phyloP scores from a whole-genome alignment of 1,140 invertebrate species.

The Pissodes strobi region DNA sequence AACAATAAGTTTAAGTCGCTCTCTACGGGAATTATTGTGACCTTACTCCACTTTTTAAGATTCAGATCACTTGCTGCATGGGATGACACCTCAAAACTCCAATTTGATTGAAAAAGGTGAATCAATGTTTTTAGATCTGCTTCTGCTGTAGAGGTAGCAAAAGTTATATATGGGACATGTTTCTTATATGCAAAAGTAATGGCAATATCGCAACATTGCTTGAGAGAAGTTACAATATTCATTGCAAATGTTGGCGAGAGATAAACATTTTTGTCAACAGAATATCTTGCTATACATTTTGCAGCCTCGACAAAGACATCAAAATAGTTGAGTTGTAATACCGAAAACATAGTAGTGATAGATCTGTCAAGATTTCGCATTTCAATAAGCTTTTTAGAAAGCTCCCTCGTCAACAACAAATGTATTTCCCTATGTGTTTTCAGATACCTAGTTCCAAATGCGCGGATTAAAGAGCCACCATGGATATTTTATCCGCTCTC shows the following conservation, averaged over 20 bases:
- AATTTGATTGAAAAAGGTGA: constrained; percentile 45
- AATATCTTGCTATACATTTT: constrained; percentile 19
- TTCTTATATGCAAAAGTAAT: constrained; percentile 28
- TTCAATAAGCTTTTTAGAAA: constrained; percentile 44
- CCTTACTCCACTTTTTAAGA: constrained; percentile 42
- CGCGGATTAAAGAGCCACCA: constrained; percentile 46
- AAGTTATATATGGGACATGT: background rate
- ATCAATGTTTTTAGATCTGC: constrained; percentile 47
- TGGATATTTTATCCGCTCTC: constrained; percentile 32
- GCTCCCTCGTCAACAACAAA: constrained; percentile 47
- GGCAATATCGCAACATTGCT: constrained; percentile 36
- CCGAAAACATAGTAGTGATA: constrained; percentile 35
- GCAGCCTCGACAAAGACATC: constrained; percentile 34
- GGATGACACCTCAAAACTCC: constrained; percentile 50
- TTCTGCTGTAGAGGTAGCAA: constrained; percentile 38
- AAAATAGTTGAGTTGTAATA: constrained; percentile 38
- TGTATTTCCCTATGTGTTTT: constrained; percentile 48
- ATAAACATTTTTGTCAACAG: constrained; percentile 17
- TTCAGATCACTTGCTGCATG: constrained; percentile 40
- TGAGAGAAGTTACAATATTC: constrained; percentile 34
- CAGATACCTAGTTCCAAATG: constrained; percentile 45
- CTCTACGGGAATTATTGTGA: constrained; percentile 42
- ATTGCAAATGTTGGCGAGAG: constrained; percentile 30
- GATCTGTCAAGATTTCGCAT: constrained; percentile 40
- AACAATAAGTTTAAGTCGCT: constrained; percentile 41